phyloP scores from a whole-genome alignment of 2,888 invertebrate genomes.

The Lepidochrysops patricia region DNA sequence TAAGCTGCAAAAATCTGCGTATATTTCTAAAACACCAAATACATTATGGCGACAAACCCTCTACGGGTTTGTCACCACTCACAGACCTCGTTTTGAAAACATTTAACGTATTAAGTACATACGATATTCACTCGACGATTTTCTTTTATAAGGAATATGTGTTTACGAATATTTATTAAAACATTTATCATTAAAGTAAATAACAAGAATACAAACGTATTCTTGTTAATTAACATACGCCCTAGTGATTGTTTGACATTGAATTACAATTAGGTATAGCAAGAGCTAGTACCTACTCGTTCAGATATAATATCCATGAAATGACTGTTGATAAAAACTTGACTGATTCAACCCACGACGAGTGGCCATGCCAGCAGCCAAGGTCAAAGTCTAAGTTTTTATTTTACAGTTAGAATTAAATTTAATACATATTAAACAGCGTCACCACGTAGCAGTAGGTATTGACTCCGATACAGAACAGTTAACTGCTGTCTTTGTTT shows the following conservation, averaged over 20 bases:
- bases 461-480: no score
- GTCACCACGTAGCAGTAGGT: background rate
- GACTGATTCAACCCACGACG: conserved; percentile 9
- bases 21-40: no score
- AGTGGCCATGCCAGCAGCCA: conserved; percentile 3
- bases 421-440: background rate
- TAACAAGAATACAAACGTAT: background rate
- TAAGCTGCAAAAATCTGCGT: no score
- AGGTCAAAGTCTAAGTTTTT: conserved; percentile 13
- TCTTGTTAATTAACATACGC: background rate
- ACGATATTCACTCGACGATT: no score
- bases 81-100: no score
- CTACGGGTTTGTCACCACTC: no score
- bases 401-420: background rate
- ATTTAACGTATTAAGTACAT: no score
- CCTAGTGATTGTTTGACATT: conserved; percentile 4
- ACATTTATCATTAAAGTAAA: background rate
- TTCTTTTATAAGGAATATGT: no score
- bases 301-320: conserved; percentile 14
- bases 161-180: no score
- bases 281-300: conserved; percentile 1
- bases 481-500: no score
- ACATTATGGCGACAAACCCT: no score
- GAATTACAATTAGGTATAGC: conserved; percentile 4
- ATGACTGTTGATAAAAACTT: conserved; percentile 13